Conservation (phyloP, 2,797 vertebrate genomes). For the Malacoctenus gilli region DNA sequence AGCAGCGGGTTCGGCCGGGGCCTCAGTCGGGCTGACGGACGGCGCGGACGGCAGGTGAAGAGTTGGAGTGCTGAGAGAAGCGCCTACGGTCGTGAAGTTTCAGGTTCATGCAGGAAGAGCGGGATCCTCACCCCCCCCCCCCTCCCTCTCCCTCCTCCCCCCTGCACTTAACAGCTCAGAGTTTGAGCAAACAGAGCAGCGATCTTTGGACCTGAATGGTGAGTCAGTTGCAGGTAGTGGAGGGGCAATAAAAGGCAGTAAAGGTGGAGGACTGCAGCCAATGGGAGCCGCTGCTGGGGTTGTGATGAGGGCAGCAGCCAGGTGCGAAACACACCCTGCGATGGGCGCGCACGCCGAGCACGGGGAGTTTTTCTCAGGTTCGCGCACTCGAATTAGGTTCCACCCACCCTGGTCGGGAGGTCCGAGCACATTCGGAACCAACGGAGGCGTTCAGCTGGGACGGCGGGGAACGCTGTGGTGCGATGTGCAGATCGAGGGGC, state of each 20-base stretch:
- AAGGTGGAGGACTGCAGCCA: slow-evolving; percentile 48
- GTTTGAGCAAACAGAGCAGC: slow-evolving; percentile 70
- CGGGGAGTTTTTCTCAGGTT: background rate
- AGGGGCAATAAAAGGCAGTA: slow-evolving; percentile 56
- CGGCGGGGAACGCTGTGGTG: background rate
- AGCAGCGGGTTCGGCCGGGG: slow-evolving; percentile 1
- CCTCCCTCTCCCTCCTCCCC: too few species aligned
- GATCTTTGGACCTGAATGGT: slow-evolving; percentile 80
- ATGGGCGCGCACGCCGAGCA: slow-evolving; percentile 16
- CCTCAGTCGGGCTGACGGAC: slow-evolving; percentile 33
- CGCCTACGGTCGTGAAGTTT: slow-evolving; percentile 27
- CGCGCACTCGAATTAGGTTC: background rate
- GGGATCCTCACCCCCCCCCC: too few species aligned
- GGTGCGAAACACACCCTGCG: slow-evolving; percentile 36
- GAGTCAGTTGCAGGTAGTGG: slow-evolving; percentile 30
- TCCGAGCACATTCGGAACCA: background rate
- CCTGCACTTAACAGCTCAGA: slow-evolving; percentile 25
- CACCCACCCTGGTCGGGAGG: background rate
- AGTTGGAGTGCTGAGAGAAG: slow-evolving; percentile 20
- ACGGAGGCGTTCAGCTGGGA: too few species aligned
- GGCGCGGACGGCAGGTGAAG: slow-evolving; percentile 13
- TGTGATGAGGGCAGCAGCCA: slow-evolving; percentile 8
- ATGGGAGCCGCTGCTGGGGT: slow-evolving; percentile 27
- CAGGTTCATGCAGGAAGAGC: slow-evolving; percentile 47
- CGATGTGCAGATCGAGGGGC: slow-evolving; percentile 2